Evolutionary conservation across 2,797 vertebrate genomes (phyloP), one percentile per base, ranked within the genome.

Genomic region (Phylloscopus collybita): DNA sequence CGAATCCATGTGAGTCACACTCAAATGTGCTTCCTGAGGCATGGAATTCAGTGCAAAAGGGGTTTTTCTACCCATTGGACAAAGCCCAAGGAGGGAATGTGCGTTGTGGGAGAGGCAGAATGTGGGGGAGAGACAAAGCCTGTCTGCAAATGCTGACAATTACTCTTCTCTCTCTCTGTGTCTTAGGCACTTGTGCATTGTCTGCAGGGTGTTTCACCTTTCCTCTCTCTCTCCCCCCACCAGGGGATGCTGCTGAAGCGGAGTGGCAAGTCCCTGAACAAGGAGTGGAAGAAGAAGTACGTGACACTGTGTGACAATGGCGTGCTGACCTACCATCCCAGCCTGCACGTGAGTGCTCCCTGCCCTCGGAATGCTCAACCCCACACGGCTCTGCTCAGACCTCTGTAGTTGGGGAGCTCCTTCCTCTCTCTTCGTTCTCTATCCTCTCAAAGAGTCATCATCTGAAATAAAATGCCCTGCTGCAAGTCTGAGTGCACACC

Each of bases 281-380:
- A 99, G 95, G 99, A 99, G 92, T 99, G 99, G 99, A 99, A 99
- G 97, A 99, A 99, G 98, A 99, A 99, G 47, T 99, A 99, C 0
- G 99, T 99, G 95, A 99, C 99, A 0, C 97, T 99, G 89, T 99
- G 98, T 6, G 99, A 99, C 97, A 99, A 99, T 1, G 99, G 99
- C 0, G 97, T 99, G 91, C 98, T 99, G 85, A 99, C 99, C 89
- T 99, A 99, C 96, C 99, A 99, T 86, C 99, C 99, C 44, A 99
- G 99, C 93, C 97, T 99, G 87, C 99, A 99, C 1, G 99, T 99
- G 90, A 98, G 99, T 98, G 21, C 57, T 0, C 6, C 29, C 1
- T 16, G 26, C n/a, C 32, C 19, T 42, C 10, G 6, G 2, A 6
- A 1, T 2, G 7, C 5, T 9, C 4, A 1, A 62, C 21, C 38